Evolutionary conservation across 2,888 invertebrate genomes (phyloP), one percentile per base, ranked within the genome.

Genomic region (Prosopocoilus inquinatus): DNA sequence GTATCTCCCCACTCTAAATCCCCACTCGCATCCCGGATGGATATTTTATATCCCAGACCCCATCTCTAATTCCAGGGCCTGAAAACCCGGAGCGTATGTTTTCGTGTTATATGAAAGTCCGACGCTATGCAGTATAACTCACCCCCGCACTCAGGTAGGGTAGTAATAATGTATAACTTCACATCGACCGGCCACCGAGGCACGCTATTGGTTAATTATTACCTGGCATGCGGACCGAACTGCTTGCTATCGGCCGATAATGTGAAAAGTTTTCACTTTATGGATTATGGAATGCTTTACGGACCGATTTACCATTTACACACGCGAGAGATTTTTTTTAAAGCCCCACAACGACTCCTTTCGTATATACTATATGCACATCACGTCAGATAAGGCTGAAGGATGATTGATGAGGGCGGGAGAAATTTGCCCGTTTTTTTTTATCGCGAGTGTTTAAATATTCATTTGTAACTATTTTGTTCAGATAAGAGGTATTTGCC

Each of bases 151-250:
- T 44, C 41, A 52, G 57, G 57, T 55, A 55, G 56, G 53, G 47
- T 46, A 45, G 61, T 59, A 63, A 63, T 61, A 63, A 61, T 59
- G 59, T 59, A 61, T 63, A 63, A 62, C 52, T 60, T 57, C 53
- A 55, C 54, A 60, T 58, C 62, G 61, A 58, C 58, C 60, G 54
- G 55, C 39, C 54, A 48, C 44, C 35, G 46, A 44, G 55, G 56
- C 63, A 60, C 60, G 64, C 62, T 55, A 64, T 64, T 64, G 60
- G 62, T 63, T 64, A 64, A 64, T 64, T 64, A 63, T 64, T 58
- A 60, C 58, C 58, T 59, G 64, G 58, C 64, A 63, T 55, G 64
- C 53, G 53, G 49, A 48, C 55, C 43, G 48, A 53, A 53, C 53
- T 53, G 47, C 34, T 16, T 36, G 12, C 47, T 53, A 53, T 48